Base-by-base conservation (phyloP, 2,113 vertebrate species). In the Anser cygnoides region DNA sequence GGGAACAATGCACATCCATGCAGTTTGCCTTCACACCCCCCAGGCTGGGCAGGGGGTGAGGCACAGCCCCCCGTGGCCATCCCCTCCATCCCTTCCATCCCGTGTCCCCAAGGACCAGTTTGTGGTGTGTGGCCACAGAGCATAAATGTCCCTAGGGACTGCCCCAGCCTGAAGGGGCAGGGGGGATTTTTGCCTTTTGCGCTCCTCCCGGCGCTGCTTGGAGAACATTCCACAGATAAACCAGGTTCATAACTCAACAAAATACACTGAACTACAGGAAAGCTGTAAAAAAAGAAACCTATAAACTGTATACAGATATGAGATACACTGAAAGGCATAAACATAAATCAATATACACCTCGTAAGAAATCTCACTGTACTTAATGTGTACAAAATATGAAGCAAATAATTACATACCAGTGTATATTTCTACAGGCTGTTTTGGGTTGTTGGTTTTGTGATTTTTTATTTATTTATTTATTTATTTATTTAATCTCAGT, bases 211-310 rank as follows among this genome's bases (percentile, higher is more conserved):
- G 39, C 35, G 22, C 44, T 39, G 54, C 74, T 87, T 72, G 52
- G 67, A 90, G 85, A 95, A 90, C 62, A 93, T 72, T 87, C 76
- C 73, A 65, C 55, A 95, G 91, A 91, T 92, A 95, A 95, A 80
- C 20, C 63, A 29, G 39, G 66, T 84, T 95, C 59, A 91, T 92
- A 95, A 92, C 70, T 93, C 75, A 78, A 57, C 46, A 90, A 90
- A 97, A 78, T 84, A 89, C 39, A 75, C 37, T 89, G 70, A 89
- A 90, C 94, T 92, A 94, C 65, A 89, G 83, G 88, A 84, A 96
- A 95, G 23, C 37, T 93, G 95, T 86, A 94, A 94, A 92, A 92
- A 93, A 75, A 72, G 21, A 90, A 88, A 72, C 80, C 46, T 72
- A 72, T 80, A 92, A 96, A 81, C 76, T 84, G 57, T 61, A 89